Evolutionary conservation across 2,888 invertebrate species (phyloP).

Genomic region (Ptychoptera albimana): DNA sequence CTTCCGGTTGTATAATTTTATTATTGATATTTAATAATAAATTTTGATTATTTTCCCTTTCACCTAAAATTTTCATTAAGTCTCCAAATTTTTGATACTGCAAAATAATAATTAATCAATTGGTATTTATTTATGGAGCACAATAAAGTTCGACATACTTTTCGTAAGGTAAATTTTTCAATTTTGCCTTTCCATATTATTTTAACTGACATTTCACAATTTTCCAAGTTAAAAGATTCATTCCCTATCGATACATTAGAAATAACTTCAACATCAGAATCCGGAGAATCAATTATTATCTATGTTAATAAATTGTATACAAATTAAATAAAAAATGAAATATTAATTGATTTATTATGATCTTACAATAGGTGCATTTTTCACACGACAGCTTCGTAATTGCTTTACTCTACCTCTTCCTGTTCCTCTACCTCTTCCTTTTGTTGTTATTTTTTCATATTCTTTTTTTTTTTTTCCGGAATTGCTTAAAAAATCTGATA

Average conservation of each 20-base stretch:
- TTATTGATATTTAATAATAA: conserved; percentile 19
- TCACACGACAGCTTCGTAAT: neutral
- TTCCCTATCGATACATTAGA: too few relatives aligned
- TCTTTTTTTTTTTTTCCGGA: too few relatives aligned
- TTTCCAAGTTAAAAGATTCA: conserved; percentile 17
- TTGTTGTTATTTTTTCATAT: too few relatives aligned
- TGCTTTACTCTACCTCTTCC: neutral
- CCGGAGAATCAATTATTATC: too few relatives aligned
- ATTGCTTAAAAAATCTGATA: too few relatives aligned
- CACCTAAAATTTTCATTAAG: conserved; percentile 19
- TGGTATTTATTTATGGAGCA: neutral
- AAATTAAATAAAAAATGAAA: too few relatives aligned
- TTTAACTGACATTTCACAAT: conserved; percentile 18
- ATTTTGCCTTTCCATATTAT: conserved; percentile 19
- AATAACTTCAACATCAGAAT: too few relatives aligned
- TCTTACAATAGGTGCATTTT: too few relatives aligned
- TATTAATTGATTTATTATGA: too few relatives aligned
- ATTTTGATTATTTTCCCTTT: conserved; percentile 14
- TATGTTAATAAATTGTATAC: too few relatives aligned
- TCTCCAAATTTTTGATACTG: conserved; percentile 21
- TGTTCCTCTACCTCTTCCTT: neutral
- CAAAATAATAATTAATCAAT: neutral
- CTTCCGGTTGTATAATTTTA: conserved; percentile 15
- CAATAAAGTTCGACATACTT: conserved; percentile 6
- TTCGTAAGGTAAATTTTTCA: conserved; percentile 18